Base-by-base conservation (phyloP, 1,140 invertebrate species). In the Zaprionus africanus region DNA sequence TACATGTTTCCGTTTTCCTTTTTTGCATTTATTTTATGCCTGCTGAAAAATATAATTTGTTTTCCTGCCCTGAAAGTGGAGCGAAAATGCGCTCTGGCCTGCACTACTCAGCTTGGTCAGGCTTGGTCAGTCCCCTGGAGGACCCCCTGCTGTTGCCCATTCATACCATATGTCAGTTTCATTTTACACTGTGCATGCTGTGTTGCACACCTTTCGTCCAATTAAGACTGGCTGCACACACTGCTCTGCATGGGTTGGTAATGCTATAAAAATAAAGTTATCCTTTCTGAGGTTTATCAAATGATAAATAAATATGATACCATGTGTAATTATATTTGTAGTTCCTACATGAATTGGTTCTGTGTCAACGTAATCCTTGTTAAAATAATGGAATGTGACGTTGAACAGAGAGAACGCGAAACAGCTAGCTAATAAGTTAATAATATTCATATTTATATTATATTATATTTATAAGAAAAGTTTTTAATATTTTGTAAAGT, bases 121-220 rank as follows among this genome's bases (percentile, higher is more conserved):
- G 38, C 38, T 6, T 41, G 38, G 38, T 41, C 38, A 41, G 38
- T 6, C n/a, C 5, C 46, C 46, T n/a, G 7, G 5, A 26, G 22
- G 13, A 31, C 22, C 26, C 46, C 12, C n/a, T 13, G 24, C 19
- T 24, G 31, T 34, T 34, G 7, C 17, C 19, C 46, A 13, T 62
- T 41, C 49, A 73, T 38, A 41, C 54, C 62, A 81, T 84, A 51
- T 56, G 43, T 81, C 54, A 74, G 78, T 26, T 24, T 85, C 66
- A 53, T 36, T 60, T 83, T 81, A 54, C 78, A 56, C 31, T 26
- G 22, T 22, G 28, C 34, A 7, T 51, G 31, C 31, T 63, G 17
- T 26, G 24, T 56, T 53, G 22, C 19, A 57, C 12, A 31, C 19
- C 17, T 72, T 28, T 24, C 15, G 26, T 24, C 19, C 51, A 69